Percentiles rank a stretch among this genome's conserved stretches.
Evolutionary conservation across 2,113 vertebrate species (phyloP).

Genomic region (Rhadina sibilatrix): DNA sequence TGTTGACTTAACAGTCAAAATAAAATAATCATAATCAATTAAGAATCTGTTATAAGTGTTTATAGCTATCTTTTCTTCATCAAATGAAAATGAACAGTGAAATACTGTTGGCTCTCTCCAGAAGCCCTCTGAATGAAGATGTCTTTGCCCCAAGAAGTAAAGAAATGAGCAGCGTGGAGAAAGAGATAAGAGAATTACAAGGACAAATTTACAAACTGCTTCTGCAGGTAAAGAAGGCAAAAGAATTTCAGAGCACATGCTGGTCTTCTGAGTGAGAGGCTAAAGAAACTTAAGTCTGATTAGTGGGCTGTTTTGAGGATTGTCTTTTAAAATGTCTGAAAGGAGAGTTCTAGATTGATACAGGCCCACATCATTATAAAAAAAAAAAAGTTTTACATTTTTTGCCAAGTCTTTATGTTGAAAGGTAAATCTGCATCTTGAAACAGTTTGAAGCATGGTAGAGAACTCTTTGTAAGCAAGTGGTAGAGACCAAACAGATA

Average conservation of each 20-base stretch:
- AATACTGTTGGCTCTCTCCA: conserved; percentile 49
- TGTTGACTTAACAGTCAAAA: neutral
- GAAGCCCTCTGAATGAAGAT: conserved; percentile 89
- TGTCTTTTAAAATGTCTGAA: neutral
- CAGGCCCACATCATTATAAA: neutral
- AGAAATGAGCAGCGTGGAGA: conserved; percentile 66
- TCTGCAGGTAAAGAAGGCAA: conserved; percentile 78
- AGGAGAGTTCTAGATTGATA: neutral
- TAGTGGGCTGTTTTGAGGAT: neutral
- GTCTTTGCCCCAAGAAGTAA: conserved; percentile 81
- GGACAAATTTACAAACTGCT: conserved; percentile 90
- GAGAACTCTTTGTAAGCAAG: neutral
- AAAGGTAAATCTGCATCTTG: neutral
- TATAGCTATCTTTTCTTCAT: neutral
- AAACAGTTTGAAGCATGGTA: neutral
- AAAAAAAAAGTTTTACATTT: neutral
- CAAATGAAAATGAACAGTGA: neutral
- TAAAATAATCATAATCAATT: neutral
- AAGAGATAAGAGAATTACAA: conserved; percentile 86
- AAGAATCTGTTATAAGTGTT: neutral
- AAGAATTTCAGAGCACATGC: neutral
- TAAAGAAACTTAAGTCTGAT: neutral
- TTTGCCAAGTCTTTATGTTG: neutral
- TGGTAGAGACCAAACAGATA: neutral
- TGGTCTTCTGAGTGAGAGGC: neutral